These are phyloP conservation scores for Caenorhabditis doughertyi DNA, from an alignment of 2,888 invertebrate genomes.

Conservation along the genomic window DNA sequence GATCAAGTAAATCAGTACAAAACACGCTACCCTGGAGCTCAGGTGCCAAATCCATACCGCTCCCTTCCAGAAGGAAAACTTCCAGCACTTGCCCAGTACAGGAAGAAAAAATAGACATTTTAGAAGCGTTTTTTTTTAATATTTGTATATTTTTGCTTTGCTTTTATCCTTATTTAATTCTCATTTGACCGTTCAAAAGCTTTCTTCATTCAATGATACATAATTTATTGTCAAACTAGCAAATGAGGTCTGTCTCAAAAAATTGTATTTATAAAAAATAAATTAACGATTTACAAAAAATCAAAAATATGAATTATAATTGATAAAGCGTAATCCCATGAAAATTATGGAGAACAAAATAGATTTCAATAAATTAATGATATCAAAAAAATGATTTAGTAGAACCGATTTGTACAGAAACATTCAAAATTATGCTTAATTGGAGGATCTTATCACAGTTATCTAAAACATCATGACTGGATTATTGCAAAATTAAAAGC, in stretches of 20 bases:
- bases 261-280: background rate
- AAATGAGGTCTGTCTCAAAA: conserved; percentile 2
- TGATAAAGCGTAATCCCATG: conserved; percentile 27
- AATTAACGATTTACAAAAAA: conserved; percentile 1
- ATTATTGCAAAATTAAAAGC: background rate
- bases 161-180: background rate
- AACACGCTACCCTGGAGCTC: conserved; percentile 62
- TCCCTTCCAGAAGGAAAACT: conserved; percentile 70
- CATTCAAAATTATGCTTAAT: background rate
- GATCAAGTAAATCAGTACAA: conserved; percentile 68
- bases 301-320: background rate
- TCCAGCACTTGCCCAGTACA: conserved; percentile 62
- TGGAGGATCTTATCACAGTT: conserved; percentile 4
- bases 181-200: conserved; percentile 44
- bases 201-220: conserved; percentile 30
- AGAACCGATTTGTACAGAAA: conserved; percentile 47
- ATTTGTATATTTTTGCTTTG: conserved; percentile 15
- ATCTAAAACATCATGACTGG: conserved; percentile 2
- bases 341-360: background rate
- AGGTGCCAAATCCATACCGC: conserved; percentile 67
- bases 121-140: background rate
- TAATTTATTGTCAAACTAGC: conserved; percentile 41
- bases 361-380: conserved; percentile 29
- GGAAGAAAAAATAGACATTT: background rate
- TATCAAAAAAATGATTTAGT: background rate